These are phyloP conservation scores for Pteropus alecto DNA, from an alignment of 2,113 vertebrate genomes.

Conservation along the genomic window DNA sequence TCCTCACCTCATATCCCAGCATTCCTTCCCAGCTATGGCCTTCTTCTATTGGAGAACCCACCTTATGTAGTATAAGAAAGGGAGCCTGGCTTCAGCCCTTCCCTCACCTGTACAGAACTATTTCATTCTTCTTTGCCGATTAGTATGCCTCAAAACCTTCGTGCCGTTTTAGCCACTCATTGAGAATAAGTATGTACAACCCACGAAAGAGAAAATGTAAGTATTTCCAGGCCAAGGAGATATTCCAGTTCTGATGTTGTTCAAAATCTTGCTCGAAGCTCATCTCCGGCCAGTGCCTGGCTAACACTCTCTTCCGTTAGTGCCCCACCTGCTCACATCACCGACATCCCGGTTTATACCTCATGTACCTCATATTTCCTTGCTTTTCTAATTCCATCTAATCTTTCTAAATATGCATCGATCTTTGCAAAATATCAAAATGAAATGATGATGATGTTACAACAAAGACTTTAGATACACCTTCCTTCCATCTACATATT, in stretches of 20 bases:
- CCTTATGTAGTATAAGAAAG: neutral
- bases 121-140: neutral
- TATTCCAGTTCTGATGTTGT: too few species aligned
- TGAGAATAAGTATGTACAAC: too few species aligned
- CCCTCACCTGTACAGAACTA: neutral
- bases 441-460: neutral
- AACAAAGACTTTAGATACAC: neutral
- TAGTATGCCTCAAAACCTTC: neutral
- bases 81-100: neutral
- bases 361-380: fast-evolving
- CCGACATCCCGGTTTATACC: neutral
- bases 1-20: neutral
- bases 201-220: too few species aligned
- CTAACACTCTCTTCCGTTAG: fast-evolving
- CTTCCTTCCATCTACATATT: neutral
- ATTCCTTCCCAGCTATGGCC: neutral
- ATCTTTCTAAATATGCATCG: neutral
- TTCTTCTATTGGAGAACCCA: neutral
- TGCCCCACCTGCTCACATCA: neutral
- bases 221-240: too few species aligned
- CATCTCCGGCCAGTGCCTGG: neutral
- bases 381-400: neutral
- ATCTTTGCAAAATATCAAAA: neutral
- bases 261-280: neutral
- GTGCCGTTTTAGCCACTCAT: too few species aligned